Base-by-base conservation (phyloP, 1,140 invertebrate genomes). In the Tetramorium parvispinum region DNA sequence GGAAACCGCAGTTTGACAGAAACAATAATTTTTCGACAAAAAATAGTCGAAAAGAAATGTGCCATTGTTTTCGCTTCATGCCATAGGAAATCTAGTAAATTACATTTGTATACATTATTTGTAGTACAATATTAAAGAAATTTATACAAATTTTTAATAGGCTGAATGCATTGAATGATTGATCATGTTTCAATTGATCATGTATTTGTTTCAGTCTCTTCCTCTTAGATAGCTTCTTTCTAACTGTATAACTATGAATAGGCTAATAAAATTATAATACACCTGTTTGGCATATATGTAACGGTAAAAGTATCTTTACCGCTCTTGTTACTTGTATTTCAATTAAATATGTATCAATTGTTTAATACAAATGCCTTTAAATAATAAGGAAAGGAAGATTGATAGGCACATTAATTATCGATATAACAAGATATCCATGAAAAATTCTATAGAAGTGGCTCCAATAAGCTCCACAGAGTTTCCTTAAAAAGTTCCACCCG, bases 81-180 rank as follows among this genome's bases (percentile, higher is more conserved):
- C 37, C 37, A 55, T 49, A 8, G n/a, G 32, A 43, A 55, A 87
- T 75, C 51, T 90, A 90, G 89, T 89, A 81, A 88, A 89, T 73
- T 46, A 46, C 3, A n/a, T 49, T 61, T 78, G n/a, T 5, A n/a
- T 8, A 27, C 10, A 68, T 65, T 13, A 24, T 13, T 68, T 11
- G n/a, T 53, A 6, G 10, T 37, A 21, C 13, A 21, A 40, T 24
- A 76, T 49, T 21, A 8, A 32, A 75, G 32, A 76, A 51, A 49
- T 40, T 16, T 53, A 16, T n/a, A 53, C 2, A 27, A 18, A 16
- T 75, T 37, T 43, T 43, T n/a, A 68, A 57, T 43, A 7, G 16
- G 13, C 18, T 53, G 21, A 24, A 40, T 55, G 18, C 1, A 59
- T 59, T 27, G 2, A 59, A 61, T 61, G 13, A 59, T 6, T 59